Conservation (phyloP, 2,113 vertebrate genomes). For the Sarotherodon lohbergeri region DNA sequence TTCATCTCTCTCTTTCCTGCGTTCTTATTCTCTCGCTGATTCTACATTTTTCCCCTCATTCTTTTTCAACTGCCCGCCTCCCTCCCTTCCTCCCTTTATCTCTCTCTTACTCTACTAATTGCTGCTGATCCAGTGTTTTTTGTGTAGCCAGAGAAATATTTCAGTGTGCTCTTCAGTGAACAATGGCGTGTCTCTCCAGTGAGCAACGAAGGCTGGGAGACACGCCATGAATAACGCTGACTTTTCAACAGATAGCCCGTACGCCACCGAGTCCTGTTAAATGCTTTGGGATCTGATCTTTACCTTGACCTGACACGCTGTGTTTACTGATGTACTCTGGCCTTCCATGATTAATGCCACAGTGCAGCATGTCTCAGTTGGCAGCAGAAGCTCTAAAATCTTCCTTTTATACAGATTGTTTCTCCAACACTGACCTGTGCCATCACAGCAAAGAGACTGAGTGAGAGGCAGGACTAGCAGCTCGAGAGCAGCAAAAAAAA, state of each 20-base stretch:
- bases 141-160: slow-evolving; percentile 65
- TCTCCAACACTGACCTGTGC: slow-evolving; percentile 48
- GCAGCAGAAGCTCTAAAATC: slow-evolving; percentile 45
- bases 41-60: slow-evolving; percentile 54
- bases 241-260: slow-evolving; percentile 63
- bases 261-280: slow-evolving; percentile 63
- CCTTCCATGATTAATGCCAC: slow-evolving; percentile 65
- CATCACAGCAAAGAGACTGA: slow-evolving; percentile 26
- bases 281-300: slow-evolving; percentile 65
- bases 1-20: slow-evolving; percentile 26
- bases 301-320: slow-evolving; percentile 67
- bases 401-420: slow-evolving; percentile 47
- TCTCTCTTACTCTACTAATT: slow-evolving; percentile 66
- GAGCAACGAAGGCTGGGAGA: slow-evolving; percentile 46
- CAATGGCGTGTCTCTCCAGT: slow-evolving; percentile 60
- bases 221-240: slow-evolving; percentile 64
- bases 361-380: slow-evolving; percentile 25
- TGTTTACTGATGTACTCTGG: slow-evolving; percentile 68
- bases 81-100: slow-evolving; percentile 57
- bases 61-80: slow-evolving; percentile 27
- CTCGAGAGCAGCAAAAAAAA: slow-evolving; percentile 17
- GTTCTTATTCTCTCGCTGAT: slow-evolving; percentile 57
- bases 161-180: slow-evolving; percentile 56
- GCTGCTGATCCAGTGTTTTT: slow-evolving; percentile 71
- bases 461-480: slow-evolving; percentile 9